Base-by-base conservation (phyloP, 2,113 vertebrate genomes). In the Tragelaphus buxtoni region DNA sequence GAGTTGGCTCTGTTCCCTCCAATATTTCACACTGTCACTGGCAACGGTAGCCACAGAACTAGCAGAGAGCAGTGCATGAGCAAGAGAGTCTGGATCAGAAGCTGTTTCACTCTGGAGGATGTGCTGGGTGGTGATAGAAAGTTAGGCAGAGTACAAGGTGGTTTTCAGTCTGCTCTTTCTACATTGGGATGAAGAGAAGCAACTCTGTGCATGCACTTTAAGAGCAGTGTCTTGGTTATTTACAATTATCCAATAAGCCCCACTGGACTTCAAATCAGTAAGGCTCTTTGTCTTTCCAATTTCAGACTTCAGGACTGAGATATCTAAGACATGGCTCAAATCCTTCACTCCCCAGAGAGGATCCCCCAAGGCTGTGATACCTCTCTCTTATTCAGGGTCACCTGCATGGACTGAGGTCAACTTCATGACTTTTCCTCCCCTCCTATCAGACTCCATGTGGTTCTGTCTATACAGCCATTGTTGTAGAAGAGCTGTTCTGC, bases 101-200 rank as follows among this genome's bases (percentile, higher is more conserved):
- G 7, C 24, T 76, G 24, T 45, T 28, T 3, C 39, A 76, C 24
- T 28, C 42, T 45, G 24, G 24, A 28, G 39, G 24, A 45, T 45
- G 13, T 45, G 0, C 39, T 76, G 39, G 39, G 12, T 76, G 24
- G 26, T 76, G 24, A 7, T 76, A 45, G 12, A 45, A 45, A 45
- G 72, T 28, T 45, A 76, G 39, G 39, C 42, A 76, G 72, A 76
- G 24, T 7, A 76, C 72, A 26, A 26, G 39, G 7, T 45, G 12
- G 39, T 45, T 45, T 76, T 45, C 2, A 76, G 39, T 28, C 39
- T 45, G 39, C 42, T 76, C 7, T 28, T 76, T 39, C 35, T 72
- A 39, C 65, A 39, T 0, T 39, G 20, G 35, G 20, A 72, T 0
- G 0, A 39, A 10, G 20, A 72, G 35, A 72, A 39, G 20, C 35